Base-by-base conservation (phyloP, 2,888 invertebrate species). In the Leucania comma region DNA sequence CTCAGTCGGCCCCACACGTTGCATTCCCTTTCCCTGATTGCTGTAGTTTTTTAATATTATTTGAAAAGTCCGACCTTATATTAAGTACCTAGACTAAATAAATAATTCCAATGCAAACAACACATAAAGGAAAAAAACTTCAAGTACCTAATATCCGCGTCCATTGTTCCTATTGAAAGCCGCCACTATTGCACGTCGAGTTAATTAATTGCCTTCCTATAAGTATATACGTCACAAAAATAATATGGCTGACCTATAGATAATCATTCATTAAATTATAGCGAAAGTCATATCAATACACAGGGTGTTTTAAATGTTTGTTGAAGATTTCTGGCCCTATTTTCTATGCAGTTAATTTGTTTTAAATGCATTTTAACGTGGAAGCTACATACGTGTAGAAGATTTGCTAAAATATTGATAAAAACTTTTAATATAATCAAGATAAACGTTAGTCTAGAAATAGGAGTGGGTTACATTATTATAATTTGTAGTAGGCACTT, bases 231-330 rank as follows among this genome's bases (percentile, higher is more conserved):
- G 59, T 73, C 59, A 73, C 68, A 50, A 68, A 73, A 73, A 50
- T 60, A 68, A 73, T 75, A 68, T 35, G 20, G 9, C 48, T 38
- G 22, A 42, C 42, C 5, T 42, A 50, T 35, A 54, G 77, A 75
- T 77, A 63, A 75, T 32, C 59, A 50, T 69, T 60, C 51, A 76
- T 75, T 0, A 77, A 69, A 75, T 70, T 59, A 77, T 62, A 50
- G 22, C n/a, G 42, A 63, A 63, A 53, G 77, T 54, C 17, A 50
- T 32, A 48, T 20, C 10, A 22, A 42, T 54, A 61, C 14, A 75
- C 22, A 22, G 51, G 38, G 0, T 38, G 61, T 62, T 32, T 9
- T 12, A 48, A 48, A 66, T n/a, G n/a, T n/a, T n/a, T n/a, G n/a
- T n/a, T n/a, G n/a, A n/a, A n/a, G n/a, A n/a, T 38, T 38, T 14